phyloP scores from a whole-genome alignment of 2,113 vertebrate genomes.

The Mormoops blainvillei region DNA sequence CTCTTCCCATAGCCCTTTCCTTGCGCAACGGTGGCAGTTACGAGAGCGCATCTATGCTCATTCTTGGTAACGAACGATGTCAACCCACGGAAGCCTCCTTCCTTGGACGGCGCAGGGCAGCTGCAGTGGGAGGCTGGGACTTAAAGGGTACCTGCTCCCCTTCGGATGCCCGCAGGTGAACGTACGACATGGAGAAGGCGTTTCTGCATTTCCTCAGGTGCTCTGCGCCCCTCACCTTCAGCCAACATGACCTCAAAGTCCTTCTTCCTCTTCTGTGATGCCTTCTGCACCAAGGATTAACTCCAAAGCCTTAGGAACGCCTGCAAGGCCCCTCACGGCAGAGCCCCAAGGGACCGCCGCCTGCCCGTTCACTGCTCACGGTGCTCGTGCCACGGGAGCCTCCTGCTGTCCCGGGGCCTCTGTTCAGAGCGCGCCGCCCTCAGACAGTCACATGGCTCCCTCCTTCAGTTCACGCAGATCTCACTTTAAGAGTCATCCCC shows the following conservation, averaged over 20 bases:
- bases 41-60: conserved; percentile 40
- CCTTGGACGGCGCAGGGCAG: background rate
- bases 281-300: background rate
- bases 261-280: background rate
- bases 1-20: conserved; percentile 24
- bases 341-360: no score
- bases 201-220: background rate
- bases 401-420: no score
- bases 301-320: background rate
- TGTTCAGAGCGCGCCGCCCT: no score
- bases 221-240: background rate
- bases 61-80: conserved; percentile 30
- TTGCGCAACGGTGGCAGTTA: conserved; percentile 48
- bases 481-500: background rate
- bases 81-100: background rate
- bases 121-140: background rate
- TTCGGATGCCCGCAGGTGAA: background rate
- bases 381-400: no score
- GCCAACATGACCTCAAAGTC: background rate
- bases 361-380: background rate
- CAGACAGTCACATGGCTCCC: background rate
- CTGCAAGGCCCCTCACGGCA: background rate
- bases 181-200: no score
- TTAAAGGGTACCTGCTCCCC: background rate
- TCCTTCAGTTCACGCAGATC: background rate